Evolutionary conservation across 37 sponge, comb jelly and placozoan genomes (phyloP).

Genomic region (Aphrocallistes beatrix): DNA sequence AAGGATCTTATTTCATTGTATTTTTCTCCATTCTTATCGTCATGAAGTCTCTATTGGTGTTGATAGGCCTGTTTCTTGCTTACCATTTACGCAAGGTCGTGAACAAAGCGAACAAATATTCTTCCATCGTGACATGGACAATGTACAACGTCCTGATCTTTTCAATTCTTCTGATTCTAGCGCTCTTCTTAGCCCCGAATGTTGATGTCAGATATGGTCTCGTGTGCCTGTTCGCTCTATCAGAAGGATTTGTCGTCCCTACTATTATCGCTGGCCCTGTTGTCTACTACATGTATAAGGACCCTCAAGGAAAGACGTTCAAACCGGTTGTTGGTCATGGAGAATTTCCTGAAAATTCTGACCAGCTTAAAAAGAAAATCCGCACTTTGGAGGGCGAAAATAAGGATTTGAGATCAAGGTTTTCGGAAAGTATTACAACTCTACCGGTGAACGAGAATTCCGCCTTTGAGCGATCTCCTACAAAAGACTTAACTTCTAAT

Average conservation of each 20-base stretch:
- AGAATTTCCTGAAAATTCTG: neutral
- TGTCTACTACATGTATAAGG: neutral
- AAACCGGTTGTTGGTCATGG: neutral
- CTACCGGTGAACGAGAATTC: too few species aligned
- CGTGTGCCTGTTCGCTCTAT: neutral
- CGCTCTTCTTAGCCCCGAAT: neutral
- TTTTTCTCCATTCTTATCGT: neutral
- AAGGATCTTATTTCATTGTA: neutral
- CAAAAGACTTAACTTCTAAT: too few species aligned
- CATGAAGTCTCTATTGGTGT: neutral
- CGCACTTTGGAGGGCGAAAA: neutral
- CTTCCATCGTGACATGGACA: conserved; percentile 5
- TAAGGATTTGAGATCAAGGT: neutral
- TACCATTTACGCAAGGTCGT: neutral
- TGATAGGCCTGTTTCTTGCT: neutral
- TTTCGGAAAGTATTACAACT: too few species aligned
- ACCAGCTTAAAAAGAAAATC: neutral
- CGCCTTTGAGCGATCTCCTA: too few species aligned
- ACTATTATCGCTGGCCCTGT: neutral
- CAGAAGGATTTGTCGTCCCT: neutral
- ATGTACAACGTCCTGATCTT: neutral
- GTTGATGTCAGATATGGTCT: neutral
- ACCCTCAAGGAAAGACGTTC: neutral
- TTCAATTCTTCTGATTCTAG: neutral
- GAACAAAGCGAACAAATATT: neutral